Evolutionary conservation across 2,113 vertebrate genomes (phyloP), one percentile per base, ranked within the genome.

Genomic region (Vimba vimba): DNA sequence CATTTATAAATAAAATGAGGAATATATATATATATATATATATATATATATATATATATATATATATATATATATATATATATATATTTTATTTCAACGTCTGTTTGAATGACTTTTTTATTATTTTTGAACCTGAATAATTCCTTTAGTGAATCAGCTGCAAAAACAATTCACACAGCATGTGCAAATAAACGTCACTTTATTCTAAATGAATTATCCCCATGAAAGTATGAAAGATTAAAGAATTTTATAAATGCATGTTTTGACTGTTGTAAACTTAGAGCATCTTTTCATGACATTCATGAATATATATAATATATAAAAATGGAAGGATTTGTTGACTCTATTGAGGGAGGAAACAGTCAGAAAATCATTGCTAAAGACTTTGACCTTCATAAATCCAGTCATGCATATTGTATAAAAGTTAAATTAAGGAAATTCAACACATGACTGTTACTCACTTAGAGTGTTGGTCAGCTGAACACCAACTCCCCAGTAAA

Each of bases 341-440:
- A 47, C 60, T 64, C 11, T 25, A 27, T 5, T 64, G 4, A 64
- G 60, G 71, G n/a, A 75, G 13, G 43, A 47, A 47, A 25, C 43
- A 25, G 6, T 74, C 2, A 45, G 10, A 8, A 57, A 13, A 80
- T 64, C 2, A 47, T 3, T 27, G 12, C 36, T 27, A 1, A 80
- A 45, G 78, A 79, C 78, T 79, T 79, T 79, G 59, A 27, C 15
- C 57, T 43, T 59, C 2, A 80, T 45, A 64, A 64, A 80, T 64
- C n/a, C 36, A 64, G 36, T 80, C 13, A 19, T 43, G 39, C 11
- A 15, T 25, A 27, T 5, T 80, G 57, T 0, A 45, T 62, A 36
- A 43, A 73, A 74, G 39, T 74, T n/a, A 4, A 45, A 45, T 27
- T 9, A 17, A 43, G 33, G n/a, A 45, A 25, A 64, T 64, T 74